Percentiles rank a stretch among this genome's conserved stretches.
Evolutionary conservation across 92 coral and sea anemone species (phyloP).

Genomic region (Epizoanthus fatuus): DNA sequence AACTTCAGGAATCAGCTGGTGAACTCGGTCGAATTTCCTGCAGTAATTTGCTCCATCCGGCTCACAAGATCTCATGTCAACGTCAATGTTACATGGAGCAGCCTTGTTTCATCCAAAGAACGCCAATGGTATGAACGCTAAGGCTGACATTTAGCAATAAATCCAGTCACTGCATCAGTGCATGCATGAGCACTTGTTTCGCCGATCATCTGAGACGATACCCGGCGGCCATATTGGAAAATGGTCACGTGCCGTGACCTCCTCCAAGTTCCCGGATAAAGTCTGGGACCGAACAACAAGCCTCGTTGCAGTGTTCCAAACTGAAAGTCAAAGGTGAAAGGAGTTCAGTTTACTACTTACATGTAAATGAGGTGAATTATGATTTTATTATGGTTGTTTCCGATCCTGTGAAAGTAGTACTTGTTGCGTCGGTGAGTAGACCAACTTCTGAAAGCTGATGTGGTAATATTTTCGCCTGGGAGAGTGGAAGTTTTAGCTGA

Average conservation of each 20-base stretch:
- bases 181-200: constrained; percentile 6
- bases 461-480: too few relatives aligned
- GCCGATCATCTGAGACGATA: constrained; percentile 47
- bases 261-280: constrained; percentile 41
- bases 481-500: too few relatives aligned
- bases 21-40: constrained; percentile 1
- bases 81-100: constrained; percentile 12
- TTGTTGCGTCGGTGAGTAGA: too few relatives aligned
- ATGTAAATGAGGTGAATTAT: too few relatives aligned
- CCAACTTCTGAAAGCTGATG: too few relatives aligned
- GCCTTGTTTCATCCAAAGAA: not conserved
- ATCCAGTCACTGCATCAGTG: constrained; percentile 19
- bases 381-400: too few relatives aligned
- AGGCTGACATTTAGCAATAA: constrained; percentile 12
- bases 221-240: constrained; percentile 80
- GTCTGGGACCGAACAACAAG: not conserved
- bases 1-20: constrained; percentile 31
- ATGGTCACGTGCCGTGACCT: constrained; percentile 64
- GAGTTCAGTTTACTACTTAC: too few relatives aligned
- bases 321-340: too few relatives aligned
- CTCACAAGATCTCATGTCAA: constrained; percentile 27
- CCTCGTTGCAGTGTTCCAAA: not conserved
- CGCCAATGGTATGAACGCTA: not conserved
- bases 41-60: constrained; percentile 35
- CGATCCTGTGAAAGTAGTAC: too few relatives aligned